Conservation (phyloP, 1,140 invertebrate genomes). For the roundworm (Caenorhabditis elegans) region WBcel235 BX284603.4:6793501-6794000, state of each 20-base stretch:
- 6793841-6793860: conserved; percentile 43
- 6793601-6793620: conserved; percentile 56
- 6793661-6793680: conserved; percentile 54
- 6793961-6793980: conserved; percentile 43
- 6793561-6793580: conserved; percentile 51
- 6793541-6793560: conserved; percentile 59
- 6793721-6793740: conserved; percentile 54
- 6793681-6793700: conserved; percentile 38
- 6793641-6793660: conserved; percentile 56
- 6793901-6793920: conserved; percentile 34
- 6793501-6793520: too few relatives aligned
- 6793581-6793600: conserved; percentile 52
- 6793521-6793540: conserved; percentile 48
- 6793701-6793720: conserved; percentile 48
- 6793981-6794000: conserved; percentile 56
- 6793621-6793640: conserved; percentile 49
- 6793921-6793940: conserved; percentile 52
- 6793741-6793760: conserved; percentile 43
- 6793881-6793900: conserved; percentile 30
- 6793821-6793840: conserved; percentile 31
- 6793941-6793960: conserved; percentile 53
- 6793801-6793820: conserved; percentile 34
- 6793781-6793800: conserved; percentile 32
- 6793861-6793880: conserved; percentile 38
- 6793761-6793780: background rate